Evolutionary conservation across 2,888 invertebrate species (phyloP).

Genomic region (Shargacucullia verbasci): DNA sequence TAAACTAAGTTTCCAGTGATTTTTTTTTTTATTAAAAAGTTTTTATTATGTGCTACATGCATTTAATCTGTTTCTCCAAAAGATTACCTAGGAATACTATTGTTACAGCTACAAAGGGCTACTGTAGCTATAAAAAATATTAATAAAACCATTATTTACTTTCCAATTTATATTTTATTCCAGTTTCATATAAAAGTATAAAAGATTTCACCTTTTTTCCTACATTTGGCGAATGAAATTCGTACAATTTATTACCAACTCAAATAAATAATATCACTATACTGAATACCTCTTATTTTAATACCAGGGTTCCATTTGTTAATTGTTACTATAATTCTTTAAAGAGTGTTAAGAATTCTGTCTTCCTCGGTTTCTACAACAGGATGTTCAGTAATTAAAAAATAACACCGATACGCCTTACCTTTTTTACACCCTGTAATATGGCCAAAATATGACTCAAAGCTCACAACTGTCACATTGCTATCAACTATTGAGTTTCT

Average conservation of each 20-base stretch:
- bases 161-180: constrained; percentile 49
- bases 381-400: too few species aligned
- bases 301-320: constrained; percentile 2
- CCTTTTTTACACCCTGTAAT: too few species aligned
- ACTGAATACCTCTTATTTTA: constrained; percentile 18
- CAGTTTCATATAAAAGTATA: constrained; percentile 52
- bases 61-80: too few species aligned
- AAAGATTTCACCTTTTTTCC: constrained; percentile 22
- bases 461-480: neutral
- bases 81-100: too few species aligned
- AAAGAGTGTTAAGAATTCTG: too few species aligned
- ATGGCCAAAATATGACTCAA: neutral
- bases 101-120: too few species aligned
- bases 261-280: constrained; percentile 48
- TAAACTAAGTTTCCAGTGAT: too few species aligned
- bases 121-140: constrained; percentile 2
- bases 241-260: constrained; percentile 9
- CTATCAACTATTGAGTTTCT: neutral
- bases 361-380: too few species aligned
- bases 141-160: constrained; percentile 46
- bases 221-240: constrained; percentile 22
- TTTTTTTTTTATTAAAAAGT: too few species aligned
- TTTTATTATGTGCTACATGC: too few species aligned
- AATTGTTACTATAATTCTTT: too few species aligned
- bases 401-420: too few species aligned